These are phyloP conservation scores for Barbus barbus DNA, from an alignment of 2,113 vertebrate species.

Conservation along the genomic window DNA sequence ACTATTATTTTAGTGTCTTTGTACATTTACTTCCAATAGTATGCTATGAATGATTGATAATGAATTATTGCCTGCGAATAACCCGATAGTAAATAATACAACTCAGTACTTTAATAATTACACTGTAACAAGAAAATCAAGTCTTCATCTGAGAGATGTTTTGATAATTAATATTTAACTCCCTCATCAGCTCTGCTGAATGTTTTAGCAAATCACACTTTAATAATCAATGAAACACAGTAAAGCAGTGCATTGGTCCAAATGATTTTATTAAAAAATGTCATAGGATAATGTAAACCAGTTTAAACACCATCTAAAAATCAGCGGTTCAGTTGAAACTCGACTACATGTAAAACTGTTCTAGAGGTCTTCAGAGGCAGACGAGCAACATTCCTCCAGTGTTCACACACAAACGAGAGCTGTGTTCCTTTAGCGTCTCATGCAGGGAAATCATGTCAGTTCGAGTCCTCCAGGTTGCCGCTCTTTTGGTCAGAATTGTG, in stretches of 20 bases:
- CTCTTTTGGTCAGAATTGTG: conserved; percentile 71
- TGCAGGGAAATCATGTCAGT: conserved; percentile 70
- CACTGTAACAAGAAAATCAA: too few relatives aligned
- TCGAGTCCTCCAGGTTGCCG: conserved; percentile 87
- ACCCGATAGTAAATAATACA: too few relatives aligned
- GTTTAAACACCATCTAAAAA: conserved; percentile 82
- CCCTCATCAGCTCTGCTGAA: too few relatives aligned
- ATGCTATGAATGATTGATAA: too few relatives aligned
- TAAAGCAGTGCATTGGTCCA: conserved; percentile 26
- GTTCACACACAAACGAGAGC: not conserved
- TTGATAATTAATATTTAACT: too few relatives aligned
- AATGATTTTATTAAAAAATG: conserved; percentile 76
- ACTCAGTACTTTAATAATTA: too few relatives aligned
- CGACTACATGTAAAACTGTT: conserved; percentile 69
- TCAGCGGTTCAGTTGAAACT: conserved; percentile 58
- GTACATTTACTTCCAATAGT: too few relatives aligned
- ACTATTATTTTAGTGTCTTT: too few relatives aligned
- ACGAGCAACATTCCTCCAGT: not conserved
- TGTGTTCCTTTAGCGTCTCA: not conserved
- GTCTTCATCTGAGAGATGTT: too few relatives aligned
- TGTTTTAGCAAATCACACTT: too few relatives aligned
- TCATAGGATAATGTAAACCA: conserved; percentile 68
- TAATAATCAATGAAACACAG: not conserved
- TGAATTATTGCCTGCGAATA: too few relatives aligned
- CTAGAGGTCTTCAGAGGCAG: not conserved